Evolutionary conservation across 2,888 invertebrate species (phyloP).

Genomic region (Tenthredo notha): DNA sequence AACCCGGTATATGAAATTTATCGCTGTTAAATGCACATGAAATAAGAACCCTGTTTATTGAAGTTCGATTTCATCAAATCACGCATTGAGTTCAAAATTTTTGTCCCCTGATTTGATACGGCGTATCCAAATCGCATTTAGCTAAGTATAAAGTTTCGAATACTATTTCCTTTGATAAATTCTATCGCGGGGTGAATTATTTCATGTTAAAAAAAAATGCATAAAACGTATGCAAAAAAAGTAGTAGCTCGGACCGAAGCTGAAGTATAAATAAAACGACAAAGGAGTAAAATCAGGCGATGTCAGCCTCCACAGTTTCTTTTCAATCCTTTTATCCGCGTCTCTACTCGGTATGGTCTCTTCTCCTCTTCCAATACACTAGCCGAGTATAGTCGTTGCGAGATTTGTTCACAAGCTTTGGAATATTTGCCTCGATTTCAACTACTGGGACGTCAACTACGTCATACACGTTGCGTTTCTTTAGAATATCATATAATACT

Average conservation of each 20-base stretch:
- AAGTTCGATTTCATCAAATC: background rate
- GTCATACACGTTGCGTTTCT: background rate
- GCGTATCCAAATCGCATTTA: background rate
- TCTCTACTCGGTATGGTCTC: background rate
- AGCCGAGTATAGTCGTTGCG: background rate
- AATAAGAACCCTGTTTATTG: background rate
- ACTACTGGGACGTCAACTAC: background rate
- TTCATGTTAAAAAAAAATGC: background rate
- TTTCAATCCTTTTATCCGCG: background rate
- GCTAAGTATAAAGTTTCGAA: background rate
- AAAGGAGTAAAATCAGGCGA: conserved; percentile 11
- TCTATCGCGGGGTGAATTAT: background rate
- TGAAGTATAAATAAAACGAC: background rate
- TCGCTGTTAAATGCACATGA: background rate
- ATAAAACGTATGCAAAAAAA: background rate
- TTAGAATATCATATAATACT: background rate
- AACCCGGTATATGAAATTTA: background rate
- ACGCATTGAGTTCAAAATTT: background rate
- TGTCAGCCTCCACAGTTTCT: no score
- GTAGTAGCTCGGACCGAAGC: background rate
- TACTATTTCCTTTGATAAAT: background rate
- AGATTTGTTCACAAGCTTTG: background rate
- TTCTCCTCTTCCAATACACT: background rate
- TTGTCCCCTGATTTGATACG: background rate
- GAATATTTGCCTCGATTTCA: background rate